A percentile compares a stretch with the other conserved stretches of the same genome.
These are phyloP conservation scores for Ceraclea dissimilis DNA, from an alignment of 2,888 invertebrate species.

Conservation along the genomic window DNA sequence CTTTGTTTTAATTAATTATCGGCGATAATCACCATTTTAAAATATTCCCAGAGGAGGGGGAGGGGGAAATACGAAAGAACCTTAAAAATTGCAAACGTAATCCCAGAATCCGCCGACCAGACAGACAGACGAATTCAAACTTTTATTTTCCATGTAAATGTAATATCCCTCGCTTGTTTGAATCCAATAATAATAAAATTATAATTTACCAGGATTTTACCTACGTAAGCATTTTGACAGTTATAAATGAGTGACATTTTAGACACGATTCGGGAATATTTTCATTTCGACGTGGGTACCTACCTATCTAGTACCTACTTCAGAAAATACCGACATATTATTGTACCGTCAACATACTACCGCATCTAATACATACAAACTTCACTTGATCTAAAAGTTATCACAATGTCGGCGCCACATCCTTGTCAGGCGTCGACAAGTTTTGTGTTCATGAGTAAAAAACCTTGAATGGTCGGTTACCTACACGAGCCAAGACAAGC, in stretches of 20 bases:
- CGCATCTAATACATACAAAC: no score
- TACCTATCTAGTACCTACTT: no score
- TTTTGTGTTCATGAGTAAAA: no score
- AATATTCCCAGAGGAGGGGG: background rate
- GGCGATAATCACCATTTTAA: background rate
- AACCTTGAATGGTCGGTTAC: no score
- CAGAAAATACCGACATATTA: no score
- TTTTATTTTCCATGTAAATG: background rate
- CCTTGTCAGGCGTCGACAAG: no score
- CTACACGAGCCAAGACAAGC: no score
- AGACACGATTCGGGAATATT: background rate
- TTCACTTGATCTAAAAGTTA: no score
- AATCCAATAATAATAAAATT: background rate
- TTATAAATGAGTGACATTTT: background rate
- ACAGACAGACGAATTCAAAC: background rate
- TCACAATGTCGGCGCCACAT: no score
- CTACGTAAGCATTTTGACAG: background rate
- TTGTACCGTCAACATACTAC: no score
- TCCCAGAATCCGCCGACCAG: background rate
- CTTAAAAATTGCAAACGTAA: background rate
- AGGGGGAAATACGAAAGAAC: background rate
- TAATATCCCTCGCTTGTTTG: background rate
- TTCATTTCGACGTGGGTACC: no score
- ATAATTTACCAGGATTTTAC: background rate
- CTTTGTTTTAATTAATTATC: constrained; percentile 2